phyloP scores from a whole-genome alignment of 2,113 vertebrate species.

The Apodemus sylvaticus region DNA sequence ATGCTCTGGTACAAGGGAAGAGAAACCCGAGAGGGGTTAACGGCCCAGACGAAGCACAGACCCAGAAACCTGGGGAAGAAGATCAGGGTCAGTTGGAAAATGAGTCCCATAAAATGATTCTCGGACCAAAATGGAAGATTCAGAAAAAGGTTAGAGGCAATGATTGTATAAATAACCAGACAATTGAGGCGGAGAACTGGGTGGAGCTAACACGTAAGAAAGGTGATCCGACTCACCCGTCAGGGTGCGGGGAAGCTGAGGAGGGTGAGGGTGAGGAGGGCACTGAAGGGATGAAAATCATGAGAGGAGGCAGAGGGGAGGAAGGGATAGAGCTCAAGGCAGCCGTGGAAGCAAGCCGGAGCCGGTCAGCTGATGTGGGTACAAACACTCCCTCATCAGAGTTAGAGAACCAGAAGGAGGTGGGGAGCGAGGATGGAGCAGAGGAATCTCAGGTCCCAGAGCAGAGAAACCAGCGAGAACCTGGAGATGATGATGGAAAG shows the following conservation, averaged over 20 bases:
- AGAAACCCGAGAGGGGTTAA: neutral
- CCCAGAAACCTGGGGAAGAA: conserved; percentile 16
- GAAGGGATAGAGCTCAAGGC: neutral
- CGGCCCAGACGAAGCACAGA: neutral
- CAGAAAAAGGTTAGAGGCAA: neutral
- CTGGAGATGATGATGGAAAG: neutral
- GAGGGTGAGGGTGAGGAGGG: neutral
- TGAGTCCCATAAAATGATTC: neutral
- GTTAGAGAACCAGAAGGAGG: neutral
- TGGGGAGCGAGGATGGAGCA: neutral
- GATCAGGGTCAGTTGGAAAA: neutral
- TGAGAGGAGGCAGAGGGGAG: neutral
- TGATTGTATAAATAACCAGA: neutral
- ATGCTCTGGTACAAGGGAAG: neutral
- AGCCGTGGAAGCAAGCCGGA: neutral
- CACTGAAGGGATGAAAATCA: neutral
- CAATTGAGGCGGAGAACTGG: neutral
- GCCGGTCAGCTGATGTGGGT: neutral
- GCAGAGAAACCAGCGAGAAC: neutral
- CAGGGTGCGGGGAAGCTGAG: neutral
- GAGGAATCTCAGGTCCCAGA: neutral
- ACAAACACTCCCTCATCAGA: neutral
- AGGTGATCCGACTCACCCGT: neutral
- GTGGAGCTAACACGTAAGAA: neutral
- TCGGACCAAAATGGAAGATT: neutral